phyloP scores from a whole-genome alignment of 1,140 invertebrate species.

The Ips typographus region DNA sequence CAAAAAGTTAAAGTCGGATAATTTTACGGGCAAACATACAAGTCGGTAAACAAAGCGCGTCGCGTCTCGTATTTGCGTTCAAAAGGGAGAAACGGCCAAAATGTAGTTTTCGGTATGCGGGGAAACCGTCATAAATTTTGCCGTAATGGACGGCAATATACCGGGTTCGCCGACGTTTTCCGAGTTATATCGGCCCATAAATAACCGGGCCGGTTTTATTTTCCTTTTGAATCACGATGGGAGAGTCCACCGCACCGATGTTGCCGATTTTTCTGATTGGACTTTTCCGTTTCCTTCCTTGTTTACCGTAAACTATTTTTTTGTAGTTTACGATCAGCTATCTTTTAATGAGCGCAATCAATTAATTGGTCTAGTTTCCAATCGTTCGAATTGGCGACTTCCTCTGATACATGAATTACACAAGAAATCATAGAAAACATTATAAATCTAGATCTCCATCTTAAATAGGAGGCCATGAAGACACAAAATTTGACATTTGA shows the following conservation, averaged over 20 bases:
- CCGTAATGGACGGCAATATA: constrained; percentile 29
- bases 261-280: background rate
- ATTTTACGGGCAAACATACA: constrained; percentile 18
- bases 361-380: too few species aligned
- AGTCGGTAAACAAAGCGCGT: constrained; percentile 19
- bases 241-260: constrained; percentile 1
- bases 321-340: too few species aligned
- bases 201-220: constrained; percentile 5
- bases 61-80: constrained; percentile 17
- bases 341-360: too few species aligned
- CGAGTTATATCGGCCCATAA: constrained; percentile 5
- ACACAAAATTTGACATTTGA: too few species aligned
- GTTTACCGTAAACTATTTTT: too few species aligned
- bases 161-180: constrained; percentile 23
- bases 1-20: background rate
- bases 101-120: constrained; percentile 19
- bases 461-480: too few species aligned
- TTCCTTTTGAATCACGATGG: constrained; percentile 16
- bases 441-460: too few species aligned
- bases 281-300: too few species aligned
- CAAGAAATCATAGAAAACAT: too few species aligned
- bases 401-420: too few species aligned
- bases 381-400: too few species aligned
- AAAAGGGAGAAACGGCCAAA: constrained; percentile 15
- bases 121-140: constrained; percentile 22